Evolutionary conservation across 1,140 invertebrate genomes (phyloP).

Genomic region (Neodiprion fabricii): DNA sequence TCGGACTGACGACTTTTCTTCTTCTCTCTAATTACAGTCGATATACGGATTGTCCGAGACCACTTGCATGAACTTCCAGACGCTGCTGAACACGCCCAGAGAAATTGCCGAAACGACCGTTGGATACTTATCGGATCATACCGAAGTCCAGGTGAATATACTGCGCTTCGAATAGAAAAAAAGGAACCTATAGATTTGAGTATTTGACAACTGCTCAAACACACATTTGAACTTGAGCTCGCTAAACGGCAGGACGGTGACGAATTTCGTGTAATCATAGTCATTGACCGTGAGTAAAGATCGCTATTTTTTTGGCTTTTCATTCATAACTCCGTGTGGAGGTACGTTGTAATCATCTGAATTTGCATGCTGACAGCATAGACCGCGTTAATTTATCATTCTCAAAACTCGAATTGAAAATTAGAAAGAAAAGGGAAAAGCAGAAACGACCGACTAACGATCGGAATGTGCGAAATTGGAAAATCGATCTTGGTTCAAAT

Average conservation of each 20-base stretch:
- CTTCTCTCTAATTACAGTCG: slow-evolving; percentile 64
- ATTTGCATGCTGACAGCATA: too few species aligned
- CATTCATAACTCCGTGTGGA: background rate
- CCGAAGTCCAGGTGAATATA: slow-evolving; percentile 72
- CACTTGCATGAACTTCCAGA: slow-evolving; percentile 78
- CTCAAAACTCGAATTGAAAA: too few species aligned
- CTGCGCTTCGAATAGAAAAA: background rate
- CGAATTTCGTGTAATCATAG: background rate
- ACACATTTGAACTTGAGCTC: too few species aligned
- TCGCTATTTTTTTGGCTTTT: background rate
- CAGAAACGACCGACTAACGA: too few species aligned
- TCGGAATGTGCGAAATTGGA: too few species aligned
- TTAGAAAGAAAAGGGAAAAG: too few species aligned
- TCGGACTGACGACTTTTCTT: slow-evolving; percentile 2
- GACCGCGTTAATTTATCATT: too few species aligned
- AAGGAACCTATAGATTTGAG: background rate
- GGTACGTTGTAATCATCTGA: too few species aligned
- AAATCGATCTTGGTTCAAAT: too few species aligned
- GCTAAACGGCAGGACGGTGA: too few species aligned
- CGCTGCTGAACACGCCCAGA: slow-evolving; percentile 68
- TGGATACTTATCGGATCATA: slow-evolving; percentile 78
- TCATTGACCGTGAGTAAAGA: background rate
- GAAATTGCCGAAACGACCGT: slow-evolving; percentile 76
- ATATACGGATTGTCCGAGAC: slow-evolving; percentile 91
- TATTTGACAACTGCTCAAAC: too few species aligned